phyloP scores from a whole-genome alignment of 2,113 vertebrate genomes.

The Progne subis region DNA sequence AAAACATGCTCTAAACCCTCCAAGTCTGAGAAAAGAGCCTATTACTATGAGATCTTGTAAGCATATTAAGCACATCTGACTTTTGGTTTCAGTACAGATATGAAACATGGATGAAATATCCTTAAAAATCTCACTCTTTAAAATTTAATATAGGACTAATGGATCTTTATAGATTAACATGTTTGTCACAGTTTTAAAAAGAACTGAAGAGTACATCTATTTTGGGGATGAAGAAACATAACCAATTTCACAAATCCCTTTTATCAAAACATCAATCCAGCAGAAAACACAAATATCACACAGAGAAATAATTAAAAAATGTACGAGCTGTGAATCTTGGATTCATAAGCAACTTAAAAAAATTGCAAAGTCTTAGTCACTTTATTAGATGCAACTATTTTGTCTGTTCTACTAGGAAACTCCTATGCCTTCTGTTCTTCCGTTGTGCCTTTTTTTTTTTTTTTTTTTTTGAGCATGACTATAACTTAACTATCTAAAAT shows the following conservation, averaged over 20 bases:
- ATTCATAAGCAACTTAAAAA: background rate
- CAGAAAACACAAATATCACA: background rate
- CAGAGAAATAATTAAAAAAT: background rate
- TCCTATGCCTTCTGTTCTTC: background rate
- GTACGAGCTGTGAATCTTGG: background rate
- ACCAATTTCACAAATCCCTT: background rate
- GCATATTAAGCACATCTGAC: background rate
- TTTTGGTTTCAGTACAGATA: background rate
- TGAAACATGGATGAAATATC: background rate
- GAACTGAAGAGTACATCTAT: fast-evolving
- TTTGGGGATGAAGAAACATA: background rate
- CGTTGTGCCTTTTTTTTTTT: background rate
- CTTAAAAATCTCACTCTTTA: background rate
- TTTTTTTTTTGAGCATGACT: background rate
- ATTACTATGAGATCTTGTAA: background rate
- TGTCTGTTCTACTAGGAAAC: background rate
- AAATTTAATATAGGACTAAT: background rate
- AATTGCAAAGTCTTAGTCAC: background rate
- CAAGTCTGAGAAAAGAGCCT: no score
- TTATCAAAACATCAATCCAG: background rate
- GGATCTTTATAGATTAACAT: background rate
- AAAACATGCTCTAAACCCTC: no score
- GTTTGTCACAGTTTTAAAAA: background rate
- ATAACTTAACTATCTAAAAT: background rate
- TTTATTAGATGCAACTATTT: background rate